These are phyloP conservation scores for Cyclophora punctaria DNA, from an alignment of 2,888 invertebrate genomes.

Conservation along the genomic window DNA sequence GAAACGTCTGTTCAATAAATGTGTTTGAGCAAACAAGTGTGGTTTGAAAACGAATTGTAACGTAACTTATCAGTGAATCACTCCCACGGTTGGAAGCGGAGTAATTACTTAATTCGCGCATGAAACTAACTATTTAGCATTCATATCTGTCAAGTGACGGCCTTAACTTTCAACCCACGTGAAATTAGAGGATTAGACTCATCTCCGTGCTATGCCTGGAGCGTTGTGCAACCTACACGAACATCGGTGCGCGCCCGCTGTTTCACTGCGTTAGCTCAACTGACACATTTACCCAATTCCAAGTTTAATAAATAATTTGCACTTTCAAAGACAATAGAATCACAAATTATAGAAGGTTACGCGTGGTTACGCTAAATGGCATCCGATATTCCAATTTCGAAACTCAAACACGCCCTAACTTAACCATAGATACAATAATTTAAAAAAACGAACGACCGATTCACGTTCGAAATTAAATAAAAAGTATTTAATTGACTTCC, in stretches of 20 bases:
- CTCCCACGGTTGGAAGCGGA: conserved; percentile 20
- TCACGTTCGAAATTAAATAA: conserved; percentile 19
- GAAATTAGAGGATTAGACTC: conserved; percentile 40
- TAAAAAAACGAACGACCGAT: neutral
- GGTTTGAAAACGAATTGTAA: conserved; percentile 8
- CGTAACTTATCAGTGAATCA: conserved; percentile 31
- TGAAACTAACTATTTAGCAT: conserved; percentile 33
- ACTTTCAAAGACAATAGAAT: conserved; percentile 54
- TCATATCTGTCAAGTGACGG: conserved; percentile 56
- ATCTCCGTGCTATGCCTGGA: conserved; percentile 51
- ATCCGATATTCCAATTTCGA: conserved; percentile 37
- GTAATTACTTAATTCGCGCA: conserved; percentile 42
- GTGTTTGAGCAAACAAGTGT: too few relatives aligned
- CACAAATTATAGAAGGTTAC: conserved; percentile 51
- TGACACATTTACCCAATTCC: conserved; percentile 62
- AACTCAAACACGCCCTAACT: conserved; percentile 23
- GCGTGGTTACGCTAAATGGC: conserved; percentile 20
- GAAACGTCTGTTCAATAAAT: too few relatives aligned
- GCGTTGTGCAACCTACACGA: conserved; percentile 51
- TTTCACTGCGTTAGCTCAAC: conserved; percentile 22
- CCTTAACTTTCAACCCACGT: conserved; percentile 65
- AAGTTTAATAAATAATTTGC: conserved; percentile 59
- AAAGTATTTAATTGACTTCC: conserved; percentile 58
- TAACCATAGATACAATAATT: conserved; percentile 5
- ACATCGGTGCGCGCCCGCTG: conserved; percentile 13